These are phyloP conservation scores for Zaprionus africanus DNA, from an alignment of 1,140 invertebrate species.

Conservation along the genomic window DNA sequence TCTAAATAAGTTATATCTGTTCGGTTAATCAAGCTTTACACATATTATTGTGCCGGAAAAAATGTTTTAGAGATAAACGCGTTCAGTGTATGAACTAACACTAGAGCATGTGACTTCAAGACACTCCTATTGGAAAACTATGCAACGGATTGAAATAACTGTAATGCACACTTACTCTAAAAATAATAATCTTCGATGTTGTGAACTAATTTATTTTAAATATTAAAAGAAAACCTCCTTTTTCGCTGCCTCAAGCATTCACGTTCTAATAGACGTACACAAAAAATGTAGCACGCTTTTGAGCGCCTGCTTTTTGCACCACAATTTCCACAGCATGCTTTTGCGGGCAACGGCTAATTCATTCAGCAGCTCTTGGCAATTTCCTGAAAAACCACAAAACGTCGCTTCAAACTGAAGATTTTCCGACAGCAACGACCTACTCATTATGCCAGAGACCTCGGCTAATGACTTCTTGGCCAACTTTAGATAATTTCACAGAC, in stretches of 20 bases:
- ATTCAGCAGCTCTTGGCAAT: background rate
- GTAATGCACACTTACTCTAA: no score
- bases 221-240: background rate
- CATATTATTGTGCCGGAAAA: no score
- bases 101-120: no score
- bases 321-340: background rate
- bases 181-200: background rate
- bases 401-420: background rate
- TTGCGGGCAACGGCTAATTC: background rate
- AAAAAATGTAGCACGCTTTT: slow-evolving; percentile 6
- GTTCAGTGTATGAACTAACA: no score
- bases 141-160: no score
- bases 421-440: background rate
- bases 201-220: background rate
- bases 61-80: no score
- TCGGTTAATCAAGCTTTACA: no score
- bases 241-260: background rate
- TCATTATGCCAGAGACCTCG: background rate
- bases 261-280: background rate
- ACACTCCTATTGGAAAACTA: no score
- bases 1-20: no score
- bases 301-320: background rate
- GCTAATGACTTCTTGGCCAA: background rate
- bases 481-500: background rate
- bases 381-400: background rate